Base-by-base conservation (phyloP, 2,113 vertebrate genomes). In the Mastomys coucha region DNA sequence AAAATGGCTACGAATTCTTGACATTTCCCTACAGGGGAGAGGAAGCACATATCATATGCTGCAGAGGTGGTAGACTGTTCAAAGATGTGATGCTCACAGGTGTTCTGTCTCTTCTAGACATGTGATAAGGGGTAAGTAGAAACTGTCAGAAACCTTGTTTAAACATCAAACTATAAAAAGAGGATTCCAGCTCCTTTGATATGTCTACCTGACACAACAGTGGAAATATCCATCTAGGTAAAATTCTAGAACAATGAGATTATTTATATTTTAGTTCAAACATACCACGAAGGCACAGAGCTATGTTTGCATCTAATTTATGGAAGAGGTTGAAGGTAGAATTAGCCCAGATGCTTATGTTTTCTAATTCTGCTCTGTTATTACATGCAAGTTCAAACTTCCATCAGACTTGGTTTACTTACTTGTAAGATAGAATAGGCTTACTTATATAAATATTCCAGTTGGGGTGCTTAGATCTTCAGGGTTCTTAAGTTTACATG, bases 1-100 rank as follows among this genome's bases (percentile, higher is more conserved):
- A 92, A 96, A 96, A 94, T 93, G 90, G 19, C 58, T 97, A 39
- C 76, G 88, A 77, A 93, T 96, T 94, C 84, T 95, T 95, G 93
- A 95, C 93, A 96, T 95, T 96, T 97, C 51, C 63, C 91, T 86
- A 72, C 90, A 92, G 86, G 75, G 88, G 75, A 93, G 90, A 95
- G 45, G 22, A 24, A 89, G 58, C 72, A 67, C 24, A 9, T 94
- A 86, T 82, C 42, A 96, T 72, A 92, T 0, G 0, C 69, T 87
- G 58, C 31, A 70, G 88, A 92, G 10, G 36, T 93, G 75, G 42
- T 65, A 95, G 76, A 96, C 72, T 93, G 56, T 95, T 95, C 42
- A 78, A 96, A 97, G 39, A 81, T 76, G 63, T 69, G 45, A 65
- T 95, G 28, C 88, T 93, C 95, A 73, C 10, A 86, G 45, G 2